These are phyloP conservation scores for Argyra leucocephala DNA, from an alignment of 2,888 invertebrate species.

Conservation along the genomic window DNA sequence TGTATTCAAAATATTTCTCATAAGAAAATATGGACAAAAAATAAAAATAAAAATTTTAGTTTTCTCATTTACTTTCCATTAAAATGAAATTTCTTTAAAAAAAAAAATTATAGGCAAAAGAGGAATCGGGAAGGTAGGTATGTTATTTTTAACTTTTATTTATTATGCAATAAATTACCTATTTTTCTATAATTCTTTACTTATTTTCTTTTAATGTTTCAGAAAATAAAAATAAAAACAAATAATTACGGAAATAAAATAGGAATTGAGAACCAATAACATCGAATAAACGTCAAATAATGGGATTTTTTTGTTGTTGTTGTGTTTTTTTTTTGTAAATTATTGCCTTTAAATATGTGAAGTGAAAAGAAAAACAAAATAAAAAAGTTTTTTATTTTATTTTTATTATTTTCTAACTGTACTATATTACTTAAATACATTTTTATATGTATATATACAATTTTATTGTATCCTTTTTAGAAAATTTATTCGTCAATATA, in stretches of 20 bases:
- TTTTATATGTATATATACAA: no score
- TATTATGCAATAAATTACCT: not conserved
- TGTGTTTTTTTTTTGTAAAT: not conserved
- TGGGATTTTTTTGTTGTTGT: not conserved
- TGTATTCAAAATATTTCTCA: no score
- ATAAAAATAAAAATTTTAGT: no score
- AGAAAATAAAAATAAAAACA: not conserved
- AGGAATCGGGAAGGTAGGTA: not conserved
- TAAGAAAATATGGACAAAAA: no score
- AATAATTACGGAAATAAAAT: constrained; percentile 1
- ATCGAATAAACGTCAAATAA: constrained; percentile 3
- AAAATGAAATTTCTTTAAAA: no score
- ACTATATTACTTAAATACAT: no score
- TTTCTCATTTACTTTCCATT: no score
- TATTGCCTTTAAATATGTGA: not conserved
- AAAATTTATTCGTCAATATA: no score
- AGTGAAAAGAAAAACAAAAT: not conserved
- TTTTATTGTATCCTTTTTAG: no score
- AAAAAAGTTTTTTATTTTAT: no score
- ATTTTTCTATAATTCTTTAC: not conserved
- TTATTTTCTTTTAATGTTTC: not conserved
- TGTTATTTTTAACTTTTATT: not conserved
- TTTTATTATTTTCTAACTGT: no score
- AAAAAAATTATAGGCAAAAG: no score
- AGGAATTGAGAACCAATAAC: not conserved